Percentiles rank a stretch among this genome's conserved stretches.
Evolutionary conservation across 2,797 vertebrate species (phyloP).

Genomic region (Chiloscyllium punctatum): DNA sequence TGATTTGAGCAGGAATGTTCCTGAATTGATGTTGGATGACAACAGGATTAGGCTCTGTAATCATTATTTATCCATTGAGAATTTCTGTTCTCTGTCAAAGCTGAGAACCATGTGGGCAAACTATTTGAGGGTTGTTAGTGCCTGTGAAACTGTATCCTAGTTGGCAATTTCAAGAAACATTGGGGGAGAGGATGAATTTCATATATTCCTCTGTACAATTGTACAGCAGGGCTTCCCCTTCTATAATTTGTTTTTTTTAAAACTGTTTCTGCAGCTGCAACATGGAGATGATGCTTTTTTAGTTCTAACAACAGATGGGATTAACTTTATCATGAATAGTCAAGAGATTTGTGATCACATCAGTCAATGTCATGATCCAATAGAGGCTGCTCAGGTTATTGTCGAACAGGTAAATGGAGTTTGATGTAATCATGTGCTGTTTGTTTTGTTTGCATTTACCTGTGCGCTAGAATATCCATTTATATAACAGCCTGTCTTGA

Average conservation of each 20-base stretch:
- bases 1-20: background rate
- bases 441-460: background rate
- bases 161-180: background rate
- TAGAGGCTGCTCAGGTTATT: conserved; percentile 83
- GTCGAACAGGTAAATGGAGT: conserved; percentile 78
- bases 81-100: background rate
- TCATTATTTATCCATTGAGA: background rate
- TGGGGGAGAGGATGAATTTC: too few species aligned
- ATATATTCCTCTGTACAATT: background rate
- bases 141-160: background rate
- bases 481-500: background rate
- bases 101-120: background rate
- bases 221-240: background rate
- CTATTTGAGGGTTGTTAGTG: background rate
- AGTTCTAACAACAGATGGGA: conserved; percentile 88
- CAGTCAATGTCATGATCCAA: conserved; percentile 85
- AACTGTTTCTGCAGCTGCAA: conserved; percentile 63
- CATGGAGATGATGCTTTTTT: conserved; percentile 84
- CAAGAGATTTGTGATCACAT: conserved; percentile 94
- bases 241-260: background rate
- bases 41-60: background rate
- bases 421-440: background rate
- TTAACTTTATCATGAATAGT: conserved; percentile 97
- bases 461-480: background rate
- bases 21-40: background rate